Percentiles rank a stretch among this genome's conserved stretches.
phyloP scores from a whole-genome alignment of 2,797 vertebrate species.

The Sebastolobus altivelis region DNA sequence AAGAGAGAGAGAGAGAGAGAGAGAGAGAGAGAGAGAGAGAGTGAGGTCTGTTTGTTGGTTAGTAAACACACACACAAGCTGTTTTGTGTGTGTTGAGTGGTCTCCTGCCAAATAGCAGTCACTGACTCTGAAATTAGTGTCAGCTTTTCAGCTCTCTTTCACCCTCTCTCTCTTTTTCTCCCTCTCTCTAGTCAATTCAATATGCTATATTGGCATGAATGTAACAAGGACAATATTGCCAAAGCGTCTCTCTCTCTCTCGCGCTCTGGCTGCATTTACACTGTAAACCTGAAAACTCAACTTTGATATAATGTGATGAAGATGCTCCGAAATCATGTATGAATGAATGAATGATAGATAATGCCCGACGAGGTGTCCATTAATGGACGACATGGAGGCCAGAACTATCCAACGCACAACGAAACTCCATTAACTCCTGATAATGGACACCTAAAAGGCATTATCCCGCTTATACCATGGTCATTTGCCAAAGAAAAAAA shows the following conservation, averaged over 20 bases:
- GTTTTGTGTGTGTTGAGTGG: background rate
- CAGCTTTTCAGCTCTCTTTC: background rate
- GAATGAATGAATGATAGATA: too few species aligned
- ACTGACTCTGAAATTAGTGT: slow-evolving; percentile 3
- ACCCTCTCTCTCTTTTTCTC: background rate
- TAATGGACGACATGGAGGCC: too few species aligned
- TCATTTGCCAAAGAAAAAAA: too few species aligned
- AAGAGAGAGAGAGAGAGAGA: background rate
- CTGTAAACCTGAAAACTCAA: background rate
- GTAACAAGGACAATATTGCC: too few species aligned
- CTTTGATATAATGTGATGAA: background rate
- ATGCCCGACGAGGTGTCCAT: too few species aligned
- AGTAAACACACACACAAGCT: background rate
- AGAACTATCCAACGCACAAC: too few species aligned
- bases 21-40: background rate
- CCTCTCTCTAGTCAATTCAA: background rate
- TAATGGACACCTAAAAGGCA: too few species aligned
- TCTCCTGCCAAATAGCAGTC: slow-evolving; percentile 9
- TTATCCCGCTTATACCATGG: too few species aligned
- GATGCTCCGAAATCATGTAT: background rate
- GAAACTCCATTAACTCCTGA: too few species aligned
- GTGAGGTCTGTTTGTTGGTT: background rate
- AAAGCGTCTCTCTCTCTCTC: background rate
- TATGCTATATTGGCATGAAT: background rate
- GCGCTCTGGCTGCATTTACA: background rate